phyloP scores from a whole-genome alignment of 1,140 invertebrate genomes.

The Ceratosolen fusciceps region DNA sequence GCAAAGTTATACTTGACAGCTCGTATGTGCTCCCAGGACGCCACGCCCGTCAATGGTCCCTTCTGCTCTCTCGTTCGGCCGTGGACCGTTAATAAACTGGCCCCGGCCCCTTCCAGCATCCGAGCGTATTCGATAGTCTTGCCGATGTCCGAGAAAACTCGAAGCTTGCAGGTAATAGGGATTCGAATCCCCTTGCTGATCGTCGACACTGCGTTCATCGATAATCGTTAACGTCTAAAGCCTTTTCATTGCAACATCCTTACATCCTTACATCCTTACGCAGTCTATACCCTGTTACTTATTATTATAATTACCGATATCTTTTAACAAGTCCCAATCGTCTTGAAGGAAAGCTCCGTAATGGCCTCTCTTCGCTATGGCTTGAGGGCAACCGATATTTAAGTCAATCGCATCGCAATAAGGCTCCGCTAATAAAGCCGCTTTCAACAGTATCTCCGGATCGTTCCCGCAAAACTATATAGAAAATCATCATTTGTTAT shows the following conservation, averaged over 20 bases:
- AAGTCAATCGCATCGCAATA: slow-evolving; percentile 96
- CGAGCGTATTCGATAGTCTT: slow-evolving; percentile 93
- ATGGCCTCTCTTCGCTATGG: slow-evolving; percentile 91
- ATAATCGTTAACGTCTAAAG: background rate
- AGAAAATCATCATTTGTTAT: too few relatives aligned
- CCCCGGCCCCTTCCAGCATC: slow-evolving; percentile 95
- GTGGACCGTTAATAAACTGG: slow-evolving; percentile 94
- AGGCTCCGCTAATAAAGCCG: slow-evolving; percentile 87
- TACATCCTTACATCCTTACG: too few relatives aligned
- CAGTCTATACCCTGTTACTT: too few relatives aligned
- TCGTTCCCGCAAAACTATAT: slow-evolving; percentile 98
- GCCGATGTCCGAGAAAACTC: slow-evolving; percentile 89
- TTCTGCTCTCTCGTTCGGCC: slow-evolving; percentile 97
- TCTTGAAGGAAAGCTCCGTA: slow-evolving; percentile 95
- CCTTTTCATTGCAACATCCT: background rate
- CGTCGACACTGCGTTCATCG: slow-evolving; percentile 56
- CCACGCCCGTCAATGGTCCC: slow-evolving; percentile 93
- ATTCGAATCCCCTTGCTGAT: slow-evolving; percentile 79
- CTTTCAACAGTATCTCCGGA: slow-evolving; percentile 87
- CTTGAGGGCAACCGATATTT: slow-evolving; percentile 98
- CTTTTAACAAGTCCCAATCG: slow-evolving; percentile 88
- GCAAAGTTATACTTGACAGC: slow-evolving; percentile 81
- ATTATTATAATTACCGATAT: slow-evolving; percentile 79
- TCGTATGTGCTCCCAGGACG: slow-evolving; percentile 94
- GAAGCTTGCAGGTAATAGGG: slow-evolving; percentile 96